These are phyloP conservation scores for Tokudaia tokunoshimensis DNA, from an alignment of 2,797 vertebrate genomes.

Conservation along the genomic window DNA sequence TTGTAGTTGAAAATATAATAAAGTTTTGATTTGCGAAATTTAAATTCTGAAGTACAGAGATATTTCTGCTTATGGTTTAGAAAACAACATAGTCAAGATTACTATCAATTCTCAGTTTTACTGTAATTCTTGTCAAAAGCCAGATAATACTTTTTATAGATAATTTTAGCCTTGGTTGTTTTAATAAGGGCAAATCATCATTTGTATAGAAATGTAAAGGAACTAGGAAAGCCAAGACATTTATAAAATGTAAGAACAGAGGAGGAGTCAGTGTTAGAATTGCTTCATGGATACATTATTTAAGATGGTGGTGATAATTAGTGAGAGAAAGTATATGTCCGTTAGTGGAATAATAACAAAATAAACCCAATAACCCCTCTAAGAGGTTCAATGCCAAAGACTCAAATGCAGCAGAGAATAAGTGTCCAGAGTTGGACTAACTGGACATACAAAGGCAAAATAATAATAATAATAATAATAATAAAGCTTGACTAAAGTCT, in stretches of 20 bases:
- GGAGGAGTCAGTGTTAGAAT: neutral
- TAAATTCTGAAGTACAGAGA: neutral
- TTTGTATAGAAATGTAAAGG: neutral
- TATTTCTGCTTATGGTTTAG: neutral
- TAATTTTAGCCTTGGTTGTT: neutral
- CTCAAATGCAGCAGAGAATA: neutral
- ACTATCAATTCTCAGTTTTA: neutral
- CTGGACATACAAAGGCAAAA: neutral
- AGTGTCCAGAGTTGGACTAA: neutral
- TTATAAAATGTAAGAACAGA: slow-evolving; percentile 5
- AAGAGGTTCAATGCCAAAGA: neutral
- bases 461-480: neutral
- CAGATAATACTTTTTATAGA: neutral
- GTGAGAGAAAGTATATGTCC: neutral
- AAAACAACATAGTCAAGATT: slow-evolving; percentile 2
- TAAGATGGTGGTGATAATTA: neutral
- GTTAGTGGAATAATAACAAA: neutral
- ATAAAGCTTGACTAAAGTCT: neutral
- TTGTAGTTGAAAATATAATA: neutral
- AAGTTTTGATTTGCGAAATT: neutral
- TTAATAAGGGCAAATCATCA: neutral
- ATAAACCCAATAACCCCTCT: neutral
- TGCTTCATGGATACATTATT: neutral
- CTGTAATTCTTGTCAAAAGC: slow-evolving; percentile 49
- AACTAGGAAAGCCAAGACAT: neutral